Evolutionary conservation across 2,888 invertebrate species (phyloP).

Genomic region (Lomographa bimaculata): DNA sequence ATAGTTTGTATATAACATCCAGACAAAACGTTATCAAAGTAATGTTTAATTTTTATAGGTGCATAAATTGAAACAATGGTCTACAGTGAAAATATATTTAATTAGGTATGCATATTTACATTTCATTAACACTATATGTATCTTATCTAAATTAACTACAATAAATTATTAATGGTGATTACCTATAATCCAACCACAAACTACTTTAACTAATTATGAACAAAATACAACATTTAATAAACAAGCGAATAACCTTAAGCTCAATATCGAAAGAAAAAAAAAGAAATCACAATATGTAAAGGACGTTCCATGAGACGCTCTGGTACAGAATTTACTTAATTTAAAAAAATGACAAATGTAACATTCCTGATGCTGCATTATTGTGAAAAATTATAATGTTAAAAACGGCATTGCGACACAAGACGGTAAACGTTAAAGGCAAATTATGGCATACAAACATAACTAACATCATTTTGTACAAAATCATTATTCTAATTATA

Average conservation of each 20-base stretch:
- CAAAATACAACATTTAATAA: not conserved
- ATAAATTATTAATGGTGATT: slow-evolving; percentile 24
- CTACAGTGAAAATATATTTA: slow-evolving; percentile 31
- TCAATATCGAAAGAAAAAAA: not conserved
- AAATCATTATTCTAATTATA: slow-evolving; percentile 51
- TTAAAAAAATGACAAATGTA: too few species aligned
- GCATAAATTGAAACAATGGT: slow-evolving; percentile 31
- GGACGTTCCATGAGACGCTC: too few species aligned
- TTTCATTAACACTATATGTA: too few species aligned
- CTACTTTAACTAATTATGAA: not conserved
- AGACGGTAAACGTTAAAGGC: too few species aligned
- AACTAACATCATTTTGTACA: slow-evolving; percentile 50
- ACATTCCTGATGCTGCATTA: too few species aligned
- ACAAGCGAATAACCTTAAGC: slow-evolving; percentile 2
- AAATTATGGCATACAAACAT: slow-evolving; percentile 35
- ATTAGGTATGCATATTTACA: slow-evolving; percentile 30
- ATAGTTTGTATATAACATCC: too few species aligned
- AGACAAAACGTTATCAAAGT: too few species aligned
- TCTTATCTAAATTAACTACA: slow-evolving; percentile 27
- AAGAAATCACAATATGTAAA: too few species aligned
- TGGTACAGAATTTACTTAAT: too few species aligned
- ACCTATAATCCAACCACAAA: slow-evolving; percentile 6
- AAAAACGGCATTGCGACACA: too few species aligned
- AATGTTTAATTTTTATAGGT: not conserved
- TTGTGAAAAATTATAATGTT: too few species aligned